Percentiles rank a stretch among this genome's conserved stretches.
phyloP scores from a whole-genome alignment of 2,888 invertebrate genomes.

The Desoria tigrina region DNA sequence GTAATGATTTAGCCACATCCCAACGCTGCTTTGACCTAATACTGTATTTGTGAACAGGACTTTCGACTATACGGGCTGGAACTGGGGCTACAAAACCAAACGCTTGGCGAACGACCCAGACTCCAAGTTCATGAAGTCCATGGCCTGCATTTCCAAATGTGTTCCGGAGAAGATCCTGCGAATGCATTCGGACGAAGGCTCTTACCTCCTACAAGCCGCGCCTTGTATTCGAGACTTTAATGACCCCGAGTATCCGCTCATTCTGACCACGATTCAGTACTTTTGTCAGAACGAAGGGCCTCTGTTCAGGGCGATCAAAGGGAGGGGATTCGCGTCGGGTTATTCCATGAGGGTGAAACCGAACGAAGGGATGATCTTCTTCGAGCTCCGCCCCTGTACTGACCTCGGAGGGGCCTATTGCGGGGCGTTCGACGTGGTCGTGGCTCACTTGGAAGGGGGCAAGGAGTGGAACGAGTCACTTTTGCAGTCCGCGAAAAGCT shows the following conservation, averaged over 20 bases:
- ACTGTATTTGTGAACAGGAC: too few species aligned
- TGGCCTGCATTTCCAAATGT: conserved; percentile 19
- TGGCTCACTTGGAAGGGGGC: conserved; percentile 62
- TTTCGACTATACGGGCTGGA: conserved; percentile 21
- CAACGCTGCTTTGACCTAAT: too few species aligned
- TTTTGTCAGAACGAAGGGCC: conserved; percentile 78
- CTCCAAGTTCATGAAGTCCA: conserved; percentile 39
- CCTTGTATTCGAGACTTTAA: conserved; percentile 68
- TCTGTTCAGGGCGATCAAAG: conserved; percentile 22
- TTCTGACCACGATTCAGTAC: conserved; percentile 79
- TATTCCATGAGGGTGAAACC: conserved; percentile 67
- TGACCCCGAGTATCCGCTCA: conserved; percentile 69
- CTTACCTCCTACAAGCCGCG: conserved; percentile 69
- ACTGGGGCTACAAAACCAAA: conserved; percentile 28
- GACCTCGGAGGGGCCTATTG: conserved; percentile 77
- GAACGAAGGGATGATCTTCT: conserved; percentile 70
- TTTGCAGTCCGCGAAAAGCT: conserved; percentile 80
- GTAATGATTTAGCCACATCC: too few species aligned
- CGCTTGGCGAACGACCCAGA: conserved; percentile 41
- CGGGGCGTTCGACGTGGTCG: conserved; percentile 73
- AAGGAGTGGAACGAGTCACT: conserved; percentile 70
- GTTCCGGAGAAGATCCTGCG: conserved; percentile 62
- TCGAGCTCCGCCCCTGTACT: conserved; percentile 73
- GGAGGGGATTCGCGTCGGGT: conserved; percentile 62
- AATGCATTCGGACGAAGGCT: conserved; percentile 73